Conservation (phyloP, 2,888 invertebrate species). For the Kryphioiulus occultus region DNA sequence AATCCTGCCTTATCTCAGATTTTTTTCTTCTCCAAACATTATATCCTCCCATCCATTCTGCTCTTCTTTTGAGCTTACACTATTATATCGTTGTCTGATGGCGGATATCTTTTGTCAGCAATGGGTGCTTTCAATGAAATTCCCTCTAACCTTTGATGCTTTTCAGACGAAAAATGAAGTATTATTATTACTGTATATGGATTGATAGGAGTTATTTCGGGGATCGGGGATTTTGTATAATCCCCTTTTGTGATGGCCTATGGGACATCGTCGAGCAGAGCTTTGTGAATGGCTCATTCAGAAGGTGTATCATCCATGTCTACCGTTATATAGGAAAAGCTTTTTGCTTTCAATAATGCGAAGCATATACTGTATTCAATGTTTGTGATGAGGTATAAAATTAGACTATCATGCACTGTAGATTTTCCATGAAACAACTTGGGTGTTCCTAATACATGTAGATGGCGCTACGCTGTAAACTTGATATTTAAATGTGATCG, state of each 20-base stretch:
- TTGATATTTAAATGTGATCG: neutral
- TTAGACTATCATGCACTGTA: neutral
- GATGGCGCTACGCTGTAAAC: too few species aligned
- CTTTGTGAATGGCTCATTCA: neutral
- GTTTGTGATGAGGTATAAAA: neutral
- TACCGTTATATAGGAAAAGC: neutral
- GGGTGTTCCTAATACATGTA: too few species aligned
- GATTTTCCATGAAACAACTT: too few species aligned
- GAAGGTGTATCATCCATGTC: slow-evolving; percentile 12
- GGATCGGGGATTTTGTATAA: slow-evolving; percentile 3
- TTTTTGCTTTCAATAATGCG: neutral
- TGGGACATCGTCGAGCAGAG: neutral
- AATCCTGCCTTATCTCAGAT: slow-evolving; percentile 30
- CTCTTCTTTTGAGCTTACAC: slow-evolving; percentile 20
- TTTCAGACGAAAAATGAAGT: neutral
- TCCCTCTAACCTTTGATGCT: neutral
- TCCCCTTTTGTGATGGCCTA: neutral
- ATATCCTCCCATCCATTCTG: slow-evolving; percentile 31
- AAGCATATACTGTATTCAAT: neutral
- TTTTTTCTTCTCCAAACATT: slow-evolving; percentile 13
- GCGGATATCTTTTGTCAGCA: slow-evolving; percentile 26
- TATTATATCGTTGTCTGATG: slow-evolving; percentile 13
- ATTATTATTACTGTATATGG: slow-evolving; percentile 31
- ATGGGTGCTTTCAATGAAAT: slow-evolving; percentile 25
- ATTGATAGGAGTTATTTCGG: slow-evolving; percentile 28